Base-by-base conservation (phyloP, 1,140 invertebrate genomes). In the Aphelenchoides besseyi region DNA sequence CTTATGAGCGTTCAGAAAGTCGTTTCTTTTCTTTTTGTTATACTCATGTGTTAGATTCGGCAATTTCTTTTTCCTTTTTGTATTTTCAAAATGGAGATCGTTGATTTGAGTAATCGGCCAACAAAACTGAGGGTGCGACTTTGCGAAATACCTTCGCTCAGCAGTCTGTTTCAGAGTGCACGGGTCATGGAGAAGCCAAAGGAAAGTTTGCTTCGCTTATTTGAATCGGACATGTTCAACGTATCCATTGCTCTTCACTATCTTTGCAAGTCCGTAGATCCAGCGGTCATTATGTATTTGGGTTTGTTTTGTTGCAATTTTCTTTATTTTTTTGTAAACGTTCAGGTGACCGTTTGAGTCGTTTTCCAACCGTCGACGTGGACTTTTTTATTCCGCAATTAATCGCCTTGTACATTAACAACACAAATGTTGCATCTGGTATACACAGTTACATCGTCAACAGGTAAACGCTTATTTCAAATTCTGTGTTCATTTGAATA, bases 361-460 rank as follows among this genome's bases (percentile, higher is more conserved):
- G 91, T 86, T 98, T 97, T 86, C 89, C 90, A 30, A 89, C 93
- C 83, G 88, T 89, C 73, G 92, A 97, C 75, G 92, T 97, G 36
- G 95, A 98, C 87, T 95, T 97, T 85, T 98, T 97, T 87, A 89
- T 99, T 81, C 95, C 95, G 48, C 95, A 98, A 86, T 85, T 98
- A 79, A 91, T 97, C 75, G 94, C 93, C 79, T 95, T 98, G 92
- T 98, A 97, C 83, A 93, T 97, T 87, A 94, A 97, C 86, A 94
- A 96, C 89, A 90, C 91, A 77, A 94, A 97, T 83, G 90, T 97
- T 69, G 94, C 94, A 57, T 94, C 97, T 87, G 91, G 91, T 69
- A 89, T 94, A 68, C 92, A 95, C 88, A 92, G 94, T 54, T 98
- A 98, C 88, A 88, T 98, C 79, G 89, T 96, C 72, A 89, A 94